A percentile compares a stretch with the other conserved stretches of the same genome.
Evolutionary conservation across 1,140 invertebrate genomes (phyloP).

Genomic region (Lamellibrachia luymesi): DNA sequence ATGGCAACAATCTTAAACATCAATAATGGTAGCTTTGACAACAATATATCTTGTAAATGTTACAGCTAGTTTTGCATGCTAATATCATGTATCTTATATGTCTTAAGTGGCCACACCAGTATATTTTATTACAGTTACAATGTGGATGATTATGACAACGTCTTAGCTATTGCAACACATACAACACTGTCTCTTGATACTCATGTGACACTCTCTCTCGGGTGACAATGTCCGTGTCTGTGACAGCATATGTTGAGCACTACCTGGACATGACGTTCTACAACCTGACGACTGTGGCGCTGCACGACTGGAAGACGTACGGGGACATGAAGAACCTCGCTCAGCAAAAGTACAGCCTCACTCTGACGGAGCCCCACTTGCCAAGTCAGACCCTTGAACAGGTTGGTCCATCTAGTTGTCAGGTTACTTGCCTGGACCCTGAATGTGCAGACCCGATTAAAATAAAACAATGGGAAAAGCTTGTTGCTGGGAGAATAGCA

Average conservation of each 20-base stretch:
- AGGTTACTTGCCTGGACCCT: too few relatives aligned
- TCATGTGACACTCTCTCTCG: not conserved
- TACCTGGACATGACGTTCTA: slow-evolving; percentile 96
- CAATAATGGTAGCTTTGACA: too few relatives aligned
- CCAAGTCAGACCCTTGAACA: slow-evolving; percentile 96
- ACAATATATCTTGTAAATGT: too few relatives aligned
- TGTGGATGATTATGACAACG: not conserved
- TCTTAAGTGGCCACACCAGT: too few relatives aligned
- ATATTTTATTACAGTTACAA: not conserved
- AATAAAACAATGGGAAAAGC: too few relatives aligned
- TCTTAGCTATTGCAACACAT: too few relatives aligned
- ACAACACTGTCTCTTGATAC: too few relatives aligned
- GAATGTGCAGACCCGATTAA: too few relatives aligned
- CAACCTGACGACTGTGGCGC: slow-evolving; percentile 93
- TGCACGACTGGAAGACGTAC: slow-evolving; percentile 97
- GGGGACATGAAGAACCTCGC: slow-evolving; percentile 94
- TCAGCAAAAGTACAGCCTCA: slow-evolving; percentile 77
- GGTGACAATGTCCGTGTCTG: not conserved
- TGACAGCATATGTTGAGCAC: slow-evolving; percentile 73
- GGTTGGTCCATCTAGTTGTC: slow-evolving; percentile 48
- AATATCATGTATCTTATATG: too few relatives aligned
- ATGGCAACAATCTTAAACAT: not conserved
- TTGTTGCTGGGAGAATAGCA: too few relatives aligned
- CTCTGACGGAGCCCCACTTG: slow-evolving; percentile 83
- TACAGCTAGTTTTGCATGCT: too few relatives aligned